Evolutionary conservation across 2,797 vertebrate genomes (phyloP).

Genomic region (Ceyx erithaca): DNA sequence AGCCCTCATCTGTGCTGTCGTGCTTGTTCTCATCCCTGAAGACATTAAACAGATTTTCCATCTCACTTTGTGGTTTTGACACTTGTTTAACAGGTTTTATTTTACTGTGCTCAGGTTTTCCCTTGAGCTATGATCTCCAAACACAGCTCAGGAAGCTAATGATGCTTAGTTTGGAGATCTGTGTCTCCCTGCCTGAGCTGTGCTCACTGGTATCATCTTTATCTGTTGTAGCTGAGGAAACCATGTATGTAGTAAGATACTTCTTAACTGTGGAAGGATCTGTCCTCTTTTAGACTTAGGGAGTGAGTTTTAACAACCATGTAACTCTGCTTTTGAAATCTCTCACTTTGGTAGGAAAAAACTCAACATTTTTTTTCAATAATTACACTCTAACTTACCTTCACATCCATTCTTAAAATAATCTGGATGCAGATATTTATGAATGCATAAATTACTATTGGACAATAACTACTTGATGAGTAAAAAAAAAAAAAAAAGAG

Average conservation of each 20-base stretch:
- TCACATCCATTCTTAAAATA: background rate
- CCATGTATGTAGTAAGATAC: background rate
- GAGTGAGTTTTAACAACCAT: background rate
- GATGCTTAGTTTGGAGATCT: background rate
- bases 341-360: background rate
- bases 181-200: background rate
- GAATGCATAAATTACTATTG: background rate
- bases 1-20: background rate
- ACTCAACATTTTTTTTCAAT: background rate
- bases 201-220: accelerated
- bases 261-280: background rate
- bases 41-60: conserved; percentile 22
- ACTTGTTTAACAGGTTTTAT: background rate
- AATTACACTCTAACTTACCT: background rate
- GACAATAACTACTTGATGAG: background rate
- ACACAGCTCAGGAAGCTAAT: background rate
- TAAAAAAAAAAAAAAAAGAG: background rate
- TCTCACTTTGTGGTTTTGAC: conserved; percentile 6
- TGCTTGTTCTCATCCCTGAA: background rate
- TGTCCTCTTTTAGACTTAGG: background rate
- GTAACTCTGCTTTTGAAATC: background rate
- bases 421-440: background rate
- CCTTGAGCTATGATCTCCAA: background rate
- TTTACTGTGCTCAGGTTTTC: background rate
- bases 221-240: background rate